phyloP scores from a whole-genome alignment of 2,888 invertebrate genomes.

The Aphodius granarius region DNA sequence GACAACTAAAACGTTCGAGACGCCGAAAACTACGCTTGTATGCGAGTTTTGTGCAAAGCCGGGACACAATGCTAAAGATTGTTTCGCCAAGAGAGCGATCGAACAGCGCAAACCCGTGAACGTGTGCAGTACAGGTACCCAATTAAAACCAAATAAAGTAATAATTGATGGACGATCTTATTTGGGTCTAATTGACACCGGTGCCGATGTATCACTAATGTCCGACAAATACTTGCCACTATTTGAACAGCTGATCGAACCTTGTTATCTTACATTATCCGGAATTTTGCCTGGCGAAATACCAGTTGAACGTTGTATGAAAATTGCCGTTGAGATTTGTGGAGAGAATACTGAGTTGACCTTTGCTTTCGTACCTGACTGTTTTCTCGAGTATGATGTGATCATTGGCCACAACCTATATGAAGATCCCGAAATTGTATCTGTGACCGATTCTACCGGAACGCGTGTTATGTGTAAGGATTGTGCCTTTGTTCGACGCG shows the following conservation, averaged over 20 bases:
- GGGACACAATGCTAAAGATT: conserved; percentile 26
- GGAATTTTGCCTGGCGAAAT: conserved; percentile 10
- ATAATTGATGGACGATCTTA: conserved; percentile 15
- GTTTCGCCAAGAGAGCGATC: conserved; percentile 26
- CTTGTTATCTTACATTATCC: background rate
- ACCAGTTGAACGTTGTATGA: background rate
- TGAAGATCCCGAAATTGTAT: background rate
- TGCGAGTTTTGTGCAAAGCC: conserved; percentile 27
- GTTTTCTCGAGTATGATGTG: background rate
- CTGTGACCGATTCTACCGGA: background rate
- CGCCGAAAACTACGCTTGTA: background rate
- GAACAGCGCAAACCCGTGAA: conserved; percentile 26
- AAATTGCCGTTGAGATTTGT: background rate
- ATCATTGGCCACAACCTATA: background rate
- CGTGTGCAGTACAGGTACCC: conserved; percentile 18
- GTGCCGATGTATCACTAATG: conserved; percentile 23
- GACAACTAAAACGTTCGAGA: background rate
- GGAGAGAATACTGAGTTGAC: background rate
- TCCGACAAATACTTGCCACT: conserved; percentile 13
- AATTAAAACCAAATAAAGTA: conserved; percentile 4
- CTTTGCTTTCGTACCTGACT: background rate
- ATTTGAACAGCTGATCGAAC: background rate
- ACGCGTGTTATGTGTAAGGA: background rate
- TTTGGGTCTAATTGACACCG: conserved; percentile 23
- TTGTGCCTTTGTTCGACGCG: conserved; percentile 1